A percentile compares a stretch with the other conserved stretches of the same genome.
phyloP scores from a whole-genome alignment of 2,888 invertebrate genomes.

The Scaptomyza reducta region DNA sequence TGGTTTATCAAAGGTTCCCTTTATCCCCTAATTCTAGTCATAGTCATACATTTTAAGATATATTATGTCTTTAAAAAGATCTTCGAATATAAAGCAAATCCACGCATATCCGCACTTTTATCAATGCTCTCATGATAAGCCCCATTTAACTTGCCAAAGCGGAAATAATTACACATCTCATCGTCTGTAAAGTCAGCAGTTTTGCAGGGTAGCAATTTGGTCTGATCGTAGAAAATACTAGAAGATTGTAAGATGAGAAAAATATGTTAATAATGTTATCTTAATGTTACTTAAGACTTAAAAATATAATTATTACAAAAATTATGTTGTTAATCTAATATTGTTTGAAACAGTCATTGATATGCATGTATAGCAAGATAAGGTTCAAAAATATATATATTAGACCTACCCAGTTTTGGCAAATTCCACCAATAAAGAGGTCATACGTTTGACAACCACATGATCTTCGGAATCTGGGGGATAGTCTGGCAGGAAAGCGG shows the following conservation, averaged over 20 bases:
- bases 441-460: slow-evolving; percentile 79
- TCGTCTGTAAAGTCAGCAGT: slow-evolving; percentile 39
- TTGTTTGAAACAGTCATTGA: too few relatives aligned
- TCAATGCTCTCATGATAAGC: slow-evolving; percentile 43
- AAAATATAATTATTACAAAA: too few relatives aligned
- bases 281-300: too few relatives aligned
- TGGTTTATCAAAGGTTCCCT: too few relatives aligned
- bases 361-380: neutral
- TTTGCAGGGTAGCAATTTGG: slow-evolving; percentile 43
- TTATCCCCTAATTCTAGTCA: neutral
- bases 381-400: neutral
- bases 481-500: slow-evolving; percentile 80
- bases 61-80: slow-evolving; percentile 25
- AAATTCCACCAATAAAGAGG: slow-evolving; percentile 84
- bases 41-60: neutral
- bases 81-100: slow-evolving; percentile 51
- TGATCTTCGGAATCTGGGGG: slow-evolving; percentile 76
- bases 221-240: slow-evolving; percentile 46
- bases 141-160: slow-evolving; percentile 52
- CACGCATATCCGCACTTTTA: slow-evolving; percentile 39
- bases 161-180: slow-evolving; percentile 76
- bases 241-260: neutral
- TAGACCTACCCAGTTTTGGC: slow-evolving; percentile 84
- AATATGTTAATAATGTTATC: neutral
- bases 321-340: too few relatives aligned